Conservation (phyloP, 2,113 vertebrate species). For the Callaeas wilsoni region DNA sequence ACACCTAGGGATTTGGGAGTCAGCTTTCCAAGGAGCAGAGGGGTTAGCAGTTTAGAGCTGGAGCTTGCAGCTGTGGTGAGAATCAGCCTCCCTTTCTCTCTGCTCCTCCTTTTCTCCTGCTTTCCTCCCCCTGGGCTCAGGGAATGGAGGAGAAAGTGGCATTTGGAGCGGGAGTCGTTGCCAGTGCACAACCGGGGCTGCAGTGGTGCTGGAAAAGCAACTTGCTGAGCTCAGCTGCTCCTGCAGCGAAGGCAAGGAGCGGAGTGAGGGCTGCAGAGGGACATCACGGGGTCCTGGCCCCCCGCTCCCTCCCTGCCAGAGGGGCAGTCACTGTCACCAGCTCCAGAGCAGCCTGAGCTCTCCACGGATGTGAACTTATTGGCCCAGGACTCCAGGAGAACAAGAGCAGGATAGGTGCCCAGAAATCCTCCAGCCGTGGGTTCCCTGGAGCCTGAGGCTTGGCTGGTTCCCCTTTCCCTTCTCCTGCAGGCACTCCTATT, state of each 20-base stretch:
- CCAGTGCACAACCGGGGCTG: background rate
- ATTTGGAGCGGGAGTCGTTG: background rate
- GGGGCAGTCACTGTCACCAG: background rate
- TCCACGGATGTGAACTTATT: background rate
- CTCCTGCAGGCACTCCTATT: background rate
- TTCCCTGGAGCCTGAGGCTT: background rate
- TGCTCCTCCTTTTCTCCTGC: background rate
- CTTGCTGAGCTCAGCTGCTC: background rate
- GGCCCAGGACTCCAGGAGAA: background rate
- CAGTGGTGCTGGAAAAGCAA: background rate
- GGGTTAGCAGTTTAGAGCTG: conserved; percentile 36
- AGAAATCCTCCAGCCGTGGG: background rate
- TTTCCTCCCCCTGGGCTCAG: background rate
- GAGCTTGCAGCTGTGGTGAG: conserved; percentile 32
- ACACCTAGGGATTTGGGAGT: conserved; percentile 59
- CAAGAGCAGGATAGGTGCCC: background rate
- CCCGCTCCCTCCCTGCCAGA: background rate
- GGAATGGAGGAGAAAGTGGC: background rate
- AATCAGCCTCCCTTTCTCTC: conserved; percentile 1
- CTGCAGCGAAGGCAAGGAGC: background rate
- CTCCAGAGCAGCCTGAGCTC: background rate
- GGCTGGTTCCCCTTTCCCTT: background rate
- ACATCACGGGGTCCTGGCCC: background rate
- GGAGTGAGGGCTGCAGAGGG: background rate
- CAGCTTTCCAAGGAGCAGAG: conserved; percentile 39